These are phyloP conservation scores for Drosophila dives DNA, from an alignment of 2,888 invertebrate species.

Conservation along the genomic window DNA sequence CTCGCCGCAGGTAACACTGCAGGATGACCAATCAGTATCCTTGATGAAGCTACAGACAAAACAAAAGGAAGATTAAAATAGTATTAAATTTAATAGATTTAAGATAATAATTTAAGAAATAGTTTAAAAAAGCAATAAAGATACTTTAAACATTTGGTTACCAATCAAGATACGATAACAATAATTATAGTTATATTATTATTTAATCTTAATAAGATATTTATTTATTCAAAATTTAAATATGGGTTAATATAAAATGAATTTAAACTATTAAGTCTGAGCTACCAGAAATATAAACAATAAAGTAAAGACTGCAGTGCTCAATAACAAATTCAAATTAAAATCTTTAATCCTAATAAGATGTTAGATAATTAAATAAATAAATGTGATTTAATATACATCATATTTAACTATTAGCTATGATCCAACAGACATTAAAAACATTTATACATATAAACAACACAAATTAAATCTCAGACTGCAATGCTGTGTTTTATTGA, in stretches of 20 bases:
- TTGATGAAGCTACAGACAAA: conserved; percentile 90
- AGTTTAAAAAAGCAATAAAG: background rate
- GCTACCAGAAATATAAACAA: no score
- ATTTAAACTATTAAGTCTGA: no score
- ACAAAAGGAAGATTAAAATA: background rate
- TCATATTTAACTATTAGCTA: background rate
- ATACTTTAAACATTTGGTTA: background rate
- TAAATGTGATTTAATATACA: background rate
- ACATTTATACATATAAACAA: background rate
- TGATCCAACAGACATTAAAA: background rate
- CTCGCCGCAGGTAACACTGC: conserved; percentile 96
- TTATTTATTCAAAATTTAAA: no score
- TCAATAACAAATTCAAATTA: no score
- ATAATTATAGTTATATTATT: no score
- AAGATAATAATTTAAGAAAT: background rate
- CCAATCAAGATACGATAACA: background rate
- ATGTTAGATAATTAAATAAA: background rate
- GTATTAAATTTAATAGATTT: background rate
- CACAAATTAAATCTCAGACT: conserved; percentile 11
- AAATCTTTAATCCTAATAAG: background rate
- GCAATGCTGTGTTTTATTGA: conserved; percentile 23
- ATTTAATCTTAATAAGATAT: no score
- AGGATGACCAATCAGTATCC: conserved; percentile 95
- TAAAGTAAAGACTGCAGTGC: no score
- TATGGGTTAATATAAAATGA: no score